A percentile compares a stretch with the other conserved stretches of the same genome.
Conservation (phyloP, 2,113 vertebrate species). For the Malurus cyaneus region DNA sequence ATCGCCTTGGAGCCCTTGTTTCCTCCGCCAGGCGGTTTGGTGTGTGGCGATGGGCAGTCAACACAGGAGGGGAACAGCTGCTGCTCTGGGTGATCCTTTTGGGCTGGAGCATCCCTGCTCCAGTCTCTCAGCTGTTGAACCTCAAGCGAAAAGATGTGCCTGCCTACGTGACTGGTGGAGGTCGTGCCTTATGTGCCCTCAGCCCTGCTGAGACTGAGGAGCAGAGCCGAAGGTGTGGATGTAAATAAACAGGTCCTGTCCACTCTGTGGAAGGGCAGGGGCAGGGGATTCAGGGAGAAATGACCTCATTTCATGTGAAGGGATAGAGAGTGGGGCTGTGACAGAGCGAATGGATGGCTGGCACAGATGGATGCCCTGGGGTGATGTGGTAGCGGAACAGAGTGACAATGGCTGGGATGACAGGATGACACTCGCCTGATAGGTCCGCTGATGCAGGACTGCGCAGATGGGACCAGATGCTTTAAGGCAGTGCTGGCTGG, state of each 20-base stretch:
- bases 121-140: not conserved
- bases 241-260: not conserved
- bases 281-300: not conserved
- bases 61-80: not conserved
- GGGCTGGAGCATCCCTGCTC: not conserved
- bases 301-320: not conserved
- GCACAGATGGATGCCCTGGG: not conserved
- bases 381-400: not conserved
- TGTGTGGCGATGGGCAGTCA: not conserved
- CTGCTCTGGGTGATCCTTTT: not conserved
- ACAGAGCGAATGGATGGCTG: no score
- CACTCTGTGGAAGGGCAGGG: rapidly evolving
- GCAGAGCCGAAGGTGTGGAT: not conserved
- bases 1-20: not conserved
- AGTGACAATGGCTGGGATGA: not conserved
- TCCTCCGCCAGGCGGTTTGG: rapidly evolving
- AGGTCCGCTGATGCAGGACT: not conserved
- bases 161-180: no score
- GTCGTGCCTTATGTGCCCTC: rapidly evolving
- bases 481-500: not conserved
- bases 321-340: not conserved
- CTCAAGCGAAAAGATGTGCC: no score
- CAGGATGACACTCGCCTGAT: not conserved
- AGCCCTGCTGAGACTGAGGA: no score
- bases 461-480: not conserved